Base-by-base conservation (phyloP, 2,888 invertebrate species). In the Linnaemya tessellans region DNA sequence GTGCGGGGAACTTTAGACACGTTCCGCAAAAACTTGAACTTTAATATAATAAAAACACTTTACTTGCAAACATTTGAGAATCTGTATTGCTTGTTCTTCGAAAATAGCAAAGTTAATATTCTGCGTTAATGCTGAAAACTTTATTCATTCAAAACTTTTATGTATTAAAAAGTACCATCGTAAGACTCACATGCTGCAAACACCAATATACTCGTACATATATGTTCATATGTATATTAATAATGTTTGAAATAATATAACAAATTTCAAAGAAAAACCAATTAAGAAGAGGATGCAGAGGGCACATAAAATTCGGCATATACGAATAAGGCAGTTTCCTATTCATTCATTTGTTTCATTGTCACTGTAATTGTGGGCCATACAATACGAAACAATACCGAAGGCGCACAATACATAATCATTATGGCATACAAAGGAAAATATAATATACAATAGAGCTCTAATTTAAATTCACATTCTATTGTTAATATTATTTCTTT, bases 401-500 rank as follows among this genome's bases (percentile, higher is more conserved):
- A 80, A 49, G 58, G 43, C 74, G 58, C 65, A 82, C 70, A 77
- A 82, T 82, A 82, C 71, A 65, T 64, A 56, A 77, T 58, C 64
- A 82, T 65, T 77, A 82, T 77, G 51, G 20, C 58, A 58, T 35
- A 77, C 70, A 77, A 77, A 65, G 30, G 49, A 51, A 70, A 70
- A 74, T 46, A 46, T 75, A 64, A 70, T 62, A 77, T 58, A 82
- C 82, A 82, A 82, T 82, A 82, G 82, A 49, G 41, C 71, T 77
- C 82, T 82, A 82, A 82, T 82, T 82, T 82, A 82, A 71, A 82
- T 82, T 82, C 77, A 77, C 77, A 65, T 70, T 49, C 82, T 82
- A 82, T 82, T 82, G 77, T 82, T 75, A 38, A 56, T 79, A 68
- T 74, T 68, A 67, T 46, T 74, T 77, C 77, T 71, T 71, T 70